Evolutionary conservation across 2,113 vertebrate species (phyloP).

Genomic region (Hoplias malabaricus): DNA sequence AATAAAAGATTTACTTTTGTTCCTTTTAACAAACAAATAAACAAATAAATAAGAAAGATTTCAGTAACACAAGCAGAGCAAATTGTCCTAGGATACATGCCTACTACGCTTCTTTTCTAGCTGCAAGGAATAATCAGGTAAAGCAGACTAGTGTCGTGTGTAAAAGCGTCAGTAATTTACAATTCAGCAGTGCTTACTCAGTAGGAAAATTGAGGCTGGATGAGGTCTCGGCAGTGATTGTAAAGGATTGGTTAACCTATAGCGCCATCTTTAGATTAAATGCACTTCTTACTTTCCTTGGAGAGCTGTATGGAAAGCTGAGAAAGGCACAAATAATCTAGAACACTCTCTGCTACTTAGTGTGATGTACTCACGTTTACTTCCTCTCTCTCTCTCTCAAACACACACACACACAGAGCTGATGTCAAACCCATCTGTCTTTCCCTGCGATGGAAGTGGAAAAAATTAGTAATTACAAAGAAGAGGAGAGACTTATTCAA

Average conservation of each 20-base stretch:
- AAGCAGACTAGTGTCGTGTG: not conserved
- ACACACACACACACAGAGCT: not conserved
- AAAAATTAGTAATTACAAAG: not conserved
- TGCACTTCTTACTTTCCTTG: conserved; percentile 37
- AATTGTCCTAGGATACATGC: not conserved
- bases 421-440: conserved; percentile 5
- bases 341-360: not conserved
- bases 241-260: conserved; percentile 13
- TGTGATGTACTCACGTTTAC: not conserved
- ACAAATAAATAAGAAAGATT: not conserved
- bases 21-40: not conserved
- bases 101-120: not conserved
- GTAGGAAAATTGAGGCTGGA: not conserved
- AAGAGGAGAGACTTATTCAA: not conserved
- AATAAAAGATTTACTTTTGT: too few species aligned
- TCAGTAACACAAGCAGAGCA: not conserved
- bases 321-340: not conserved
- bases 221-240: not conserved
- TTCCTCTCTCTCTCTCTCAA: not conserved
- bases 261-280: conserved; percentile 45
- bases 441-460: not conserved
- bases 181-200: not conserved
- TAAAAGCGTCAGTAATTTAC: not conserved
- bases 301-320: conserved; percentile 1
- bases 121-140: not conserved